phyloP scores from a whole-genome alignment of 2,888 invertebrate genomes.

The Clanis bilineata region DNA sequence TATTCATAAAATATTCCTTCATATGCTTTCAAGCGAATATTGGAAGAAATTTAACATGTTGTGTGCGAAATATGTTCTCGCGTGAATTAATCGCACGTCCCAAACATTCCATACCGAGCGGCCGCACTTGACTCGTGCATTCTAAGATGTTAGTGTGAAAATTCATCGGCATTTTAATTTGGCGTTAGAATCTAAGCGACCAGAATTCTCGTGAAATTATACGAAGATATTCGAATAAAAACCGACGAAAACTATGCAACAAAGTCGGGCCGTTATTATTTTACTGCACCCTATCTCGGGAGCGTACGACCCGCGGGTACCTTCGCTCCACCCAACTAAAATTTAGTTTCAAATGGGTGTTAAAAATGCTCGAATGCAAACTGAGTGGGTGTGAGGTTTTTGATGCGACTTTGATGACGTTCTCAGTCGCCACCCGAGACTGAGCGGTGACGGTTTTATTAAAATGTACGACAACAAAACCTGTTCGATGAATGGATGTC shows the following conservation, averaged over 20 bases:
- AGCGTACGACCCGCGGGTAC: constrained; percentile 48
- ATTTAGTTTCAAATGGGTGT: constrained; percentile 69
- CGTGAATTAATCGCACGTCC: constrained; percentile 66
- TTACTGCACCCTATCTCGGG: constrained; percentile 52
- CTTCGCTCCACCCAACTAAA: constrained; percentile 55
- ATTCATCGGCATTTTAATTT: constrained; percentile 53
- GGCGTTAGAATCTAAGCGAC: constrained; percentile 34
- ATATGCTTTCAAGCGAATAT: constrained; percentile 37
- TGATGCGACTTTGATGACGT: constrained; percentile 74
- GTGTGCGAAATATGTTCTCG: constrained; percentile 60
- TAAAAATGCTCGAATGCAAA: constrained; percentile 60
- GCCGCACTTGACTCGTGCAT: constrained; percentile 45
- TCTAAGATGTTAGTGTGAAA: constrained; percentile 46
- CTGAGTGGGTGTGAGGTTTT: constrained; percentile 55
- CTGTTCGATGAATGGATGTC: constrained; percentile 51
- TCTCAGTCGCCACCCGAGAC: constrained; percentile 36
- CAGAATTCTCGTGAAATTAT: neutral
- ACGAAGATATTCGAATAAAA: constrained; percentile 18
- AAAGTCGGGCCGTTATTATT: constrained; percentile 53
- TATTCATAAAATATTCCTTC: constrained; percentile 42
- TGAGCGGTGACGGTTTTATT: constrained; percentile 58
- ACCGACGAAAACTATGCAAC: constrained; percentile 42
- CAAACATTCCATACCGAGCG: constrained; percentile 58
- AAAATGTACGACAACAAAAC: constrained; percentile 54
- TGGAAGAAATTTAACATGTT: constrained; percentile 55